phyloP scores from a whole-genome alignment of 2,888 invertebrate genomes.

The Conops quadrifasciatus region DNA sequence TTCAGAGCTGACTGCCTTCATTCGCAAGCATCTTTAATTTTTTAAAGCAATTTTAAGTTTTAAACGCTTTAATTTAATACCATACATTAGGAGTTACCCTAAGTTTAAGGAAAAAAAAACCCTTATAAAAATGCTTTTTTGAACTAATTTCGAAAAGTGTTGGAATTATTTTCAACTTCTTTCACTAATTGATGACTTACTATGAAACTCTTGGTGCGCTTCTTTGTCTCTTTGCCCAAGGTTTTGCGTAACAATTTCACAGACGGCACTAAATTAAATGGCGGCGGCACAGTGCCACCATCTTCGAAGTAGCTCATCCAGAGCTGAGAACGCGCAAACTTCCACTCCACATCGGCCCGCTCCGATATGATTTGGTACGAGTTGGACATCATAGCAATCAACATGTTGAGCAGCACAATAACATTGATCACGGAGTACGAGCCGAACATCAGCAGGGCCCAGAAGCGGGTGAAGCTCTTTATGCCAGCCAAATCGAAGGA shows the following conservation, averaged over 20 bases:
- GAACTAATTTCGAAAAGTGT: too few species aligned
- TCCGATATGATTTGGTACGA: constrained; percentile 98
- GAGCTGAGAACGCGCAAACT: constrained; percentile 92
- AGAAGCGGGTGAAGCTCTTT: constrained; percentile 95
- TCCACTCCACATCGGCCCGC: constrained; percentile 96
- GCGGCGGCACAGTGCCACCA: constrained; percentile 90
- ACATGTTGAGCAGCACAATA: constrained; percentile 95
- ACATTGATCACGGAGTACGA: constrained; percentile 97
- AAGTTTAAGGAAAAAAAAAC: too few species aligned
- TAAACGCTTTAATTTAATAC: too few species aligned
- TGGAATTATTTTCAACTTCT: not conserved
- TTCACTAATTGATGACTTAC: too few species aligned
- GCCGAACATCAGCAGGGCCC: constrained; percentile 97
- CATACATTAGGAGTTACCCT: too few species aligned
- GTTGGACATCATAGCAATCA: constrained; percentile 99
- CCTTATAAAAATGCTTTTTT: too few species aligned
- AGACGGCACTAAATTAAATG: constrained; percentile 93
- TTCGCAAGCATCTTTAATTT: too few species aligned
- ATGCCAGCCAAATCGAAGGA: constrained; percentile 94
- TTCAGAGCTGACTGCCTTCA: too few species aligned
- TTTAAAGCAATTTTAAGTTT: too few species aligned
- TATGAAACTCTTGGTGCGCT: constrained; percentile 70
- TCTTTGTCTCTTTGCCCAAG: constrained; percentile 64
- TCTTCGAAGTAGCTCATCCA: constrained; percentile 98
- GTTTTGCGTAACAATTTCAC: constrained; percentile 74